These are phyloP conservation scores for Lophochroa leadbeateri DNA, from an alignment of 2,113 vertebrate species.

Conservation along the genomic window DNA sequence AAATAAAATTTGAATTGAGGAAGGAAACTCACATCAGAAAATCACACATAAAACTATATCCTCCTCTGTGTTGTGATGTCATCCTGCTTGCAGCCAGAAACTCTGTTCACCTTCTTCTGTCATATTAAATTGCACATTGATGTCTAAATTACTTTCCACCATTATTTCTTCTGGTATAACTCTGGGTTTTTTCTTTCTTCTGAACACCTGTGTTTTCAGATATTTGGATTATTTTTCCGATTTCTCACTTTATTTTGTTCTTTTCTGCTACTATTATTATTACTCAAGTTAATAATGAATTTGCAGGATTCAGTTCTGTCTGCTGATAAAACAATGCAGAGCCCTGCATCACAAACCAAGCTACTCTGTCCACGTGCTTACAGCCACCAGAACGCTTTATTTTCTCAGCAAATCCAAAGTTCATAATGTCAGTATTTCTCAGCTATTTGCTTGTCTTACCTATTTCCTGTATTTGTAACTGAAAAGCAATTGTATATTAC, in stretches of 20 bases:
- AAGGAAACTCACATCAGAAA: slow-evolving; percentile 35
- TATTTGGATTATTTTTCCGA: slow-evolving; percentile 16
- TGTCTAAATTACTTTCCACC: slow-evolving; percentile 37
- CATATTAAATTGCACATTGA: slow-evolving; percentile 25
- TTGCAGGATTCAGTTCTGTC: neutral
- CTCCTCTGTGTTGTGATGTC: slow-evolving; percentile 17
- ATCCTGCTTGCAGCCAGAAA: neutral
- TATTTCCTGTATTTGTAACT: slow-evolving; percentile 5
- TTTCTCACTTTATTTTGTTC: neutral
- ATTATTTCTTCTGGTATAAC: slow-evolving; percentile 13
- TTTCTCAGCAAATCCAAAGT: neutral
- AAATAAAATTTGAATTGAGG: slow-evolving; percentile 32
- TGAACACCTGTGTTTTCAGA: slow-evolving; percentile 34
- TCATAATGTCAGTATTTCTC: neutral
- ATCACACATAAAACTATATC: slow-evolving; percentile 26
- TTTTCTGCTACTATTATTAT: neutral
- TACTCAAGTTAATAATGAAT: neutral
- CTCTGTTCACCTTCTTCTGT: slow-evolving; percentile 16
- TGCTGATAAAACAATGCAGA: neutral
- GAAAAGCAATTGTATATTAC: neutral
- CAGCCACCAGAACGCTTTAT: neutral
- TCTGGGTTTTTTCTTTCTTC: neutral
- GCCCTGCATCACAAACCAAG: neutral
- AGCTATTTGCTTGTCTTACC: neutral
- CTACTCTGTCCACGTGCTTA: neutral